phyloP scores from a whole-genome alignment of 1,140 invertebrate species.

The Bombus breviceps region DNA sequence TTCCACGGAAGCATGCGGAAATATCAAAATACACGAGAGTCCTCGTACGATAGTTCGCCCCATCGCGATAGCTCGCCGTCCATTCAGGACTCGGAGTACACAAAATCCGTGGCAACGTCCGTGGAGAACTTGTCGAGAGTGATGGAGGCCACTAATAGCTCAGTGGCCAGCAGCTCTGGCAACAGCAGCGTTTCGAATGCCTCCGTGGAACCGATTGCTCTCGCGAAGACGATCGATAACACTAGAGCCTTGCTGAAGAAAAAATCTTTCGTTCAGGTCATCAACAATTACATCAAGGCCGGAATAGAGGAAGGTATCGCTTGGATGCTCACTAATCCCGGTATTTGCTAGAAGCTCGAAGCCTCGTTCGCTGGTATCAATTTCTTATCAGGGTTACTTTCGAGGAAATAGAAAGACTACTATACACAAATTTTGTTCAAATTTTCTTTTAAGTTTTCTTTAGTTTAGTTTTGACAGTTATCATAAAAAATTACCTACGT shows the following conservation, averaged over 20 bases:
- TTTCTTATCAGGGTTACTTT: background rate
- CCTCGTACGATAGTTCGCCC: slow-evolving; percentile 3
- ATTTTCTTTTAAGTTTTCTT: background rate
- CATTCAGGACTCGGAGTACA: slow-evolving; percentile 22
- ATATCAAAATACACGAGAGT: slow-evolving; percentile 14
- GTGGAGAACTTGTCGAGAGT: slow-evolving; percentile 39
- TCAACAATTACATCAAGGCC: slow-evolving; percentile 67
- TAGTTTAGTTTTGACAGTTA: background rate
- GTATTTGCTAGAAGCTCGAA: background rate
- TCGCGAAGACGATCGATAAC: slow-evolving; percentile 41
- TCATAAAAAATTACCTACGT: no score
- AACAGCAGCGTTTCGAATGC: slow-evolving; percentile 51
- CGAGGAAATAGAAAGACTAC: background rate
- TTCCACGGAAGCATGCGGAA: slow-evolving; percentile 1
- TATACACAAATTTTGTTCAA: no score
- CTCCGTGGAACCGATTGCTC: slow-evolving; percentile 37
- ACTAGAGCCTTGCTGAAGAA: slow-evolving; percentile 51
- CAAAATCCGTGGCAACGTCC: slow-evolving; percentile 48
- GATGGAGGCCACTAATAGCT: slow-evolving; percentile 43
- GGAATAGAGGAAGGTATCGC: slow-evolving; percentile 65
- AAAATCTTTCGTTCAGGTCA: slow-evolving; percentile 60
- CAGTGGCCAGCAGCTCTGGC: slow-evolving; percentile 23
- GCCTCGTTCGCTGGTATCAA: background rate
- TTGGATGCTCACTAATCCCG: background rate
- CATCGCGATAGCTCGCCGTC: slow-evolving; percentile 30